phyloP scores from a whole-genome alignment of 2,113 vertebrate genomes.

The Festucalex cinctus region DNA sequence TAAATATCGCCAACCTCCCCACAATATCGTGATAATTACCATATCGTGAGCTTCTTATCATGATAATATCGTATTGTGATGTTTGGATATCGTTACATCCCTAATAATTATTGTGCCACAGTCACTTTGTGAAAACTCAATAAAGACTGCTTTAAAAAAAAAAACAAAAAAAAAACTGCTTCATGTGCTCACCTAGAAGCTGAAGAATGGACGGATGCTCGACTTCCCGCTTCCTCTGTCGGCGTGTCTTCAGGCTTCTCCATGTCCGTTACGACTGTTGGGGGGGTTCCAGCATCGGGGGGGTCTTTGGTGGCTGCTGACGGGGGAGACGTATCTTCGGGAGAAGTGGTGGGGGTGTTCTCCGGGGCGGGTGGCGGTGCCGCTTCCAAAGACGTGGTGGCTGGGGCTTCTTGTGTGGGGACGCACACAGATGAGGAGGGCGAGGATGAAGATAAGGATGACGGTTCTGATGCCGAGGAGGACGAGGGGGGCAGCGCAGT shows the following conservation, averaged over 20 bases:
- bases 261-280: constrained; percentile 1
- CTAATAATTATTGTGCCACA: too few relatives aligned
- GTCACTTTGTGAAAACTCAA: too few relatives aligned
- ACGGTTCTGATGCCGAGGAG: background rate
- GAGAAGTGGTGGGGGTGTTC: constrained; percentile 12
- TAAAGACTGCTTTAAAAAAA: too few relatives aligned
- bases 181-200: constrained; percentile 56
- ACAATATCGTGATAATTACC: too few relatives aligned
- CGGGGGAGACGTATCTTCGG: constrained; percentile 2
- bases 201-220: constrained; percentile 35
- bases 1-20: too few relatives aligned
- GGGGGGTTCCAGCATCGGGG: background rate
- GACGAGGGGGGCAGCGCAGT: constrained; percentile 11
- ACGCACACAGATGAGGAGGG: constrained; percentile 7
- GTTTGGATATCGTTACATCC: too few relatives aligned
- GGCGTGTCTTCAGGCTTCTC: constrained; percentile 44
- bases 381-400: constrained; percentile 30
- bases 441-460: background rate
- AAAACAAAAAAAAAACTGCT: too few relatives aligned
- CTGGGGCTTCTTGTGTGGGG: constrained; percentile 16
- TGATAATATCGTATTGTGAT: too few relatives aligned
- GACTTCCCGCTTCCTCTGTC: constrained; percentile 44
- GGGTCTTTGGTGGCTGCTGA: constrained; percentile 9
- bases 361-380: constrained; percentile 19
- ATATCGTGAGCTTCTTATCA: too few relatives aligned